Evolutionary conservation across 2,888 invertebrate species (phyloP), one percentile per base, ranked within the genome.

Genomic region (Sinelater perroti): DNA sequence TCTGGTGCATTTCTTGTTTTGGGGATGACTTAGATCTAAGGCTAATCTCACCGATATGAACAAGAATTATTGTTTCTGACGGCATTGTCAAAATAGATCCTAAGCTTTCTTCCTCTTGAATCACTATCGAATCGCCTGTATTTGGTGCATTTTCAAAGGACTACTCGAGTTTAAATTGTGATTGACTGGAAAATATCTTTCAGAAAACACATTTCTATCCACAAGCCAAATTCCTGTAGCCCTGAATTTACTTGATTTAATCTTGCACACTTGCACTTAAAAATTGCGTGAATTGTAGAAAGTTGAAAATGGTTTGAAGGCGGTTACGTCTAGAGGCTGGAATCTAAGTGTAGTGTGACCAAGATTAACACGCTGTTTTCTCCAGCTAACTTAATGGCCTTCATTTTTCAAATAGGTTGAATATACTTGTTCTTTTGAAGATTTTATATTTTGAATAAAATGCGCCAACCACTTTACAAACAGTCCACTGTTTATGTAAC

Each of bases 401-500:
- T 65, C 11, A 68, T 68, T 70, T 50, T 63, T 67, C 5, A 60
- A 60, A 36, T 71, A 67, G 6, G 67, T 68, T 21, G 67, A 59
- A 47, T 71, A 68, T 1, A 67, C 66, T 13, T 55, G 42, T 35
- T 67, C 56, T 44, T 35, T 36, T 28, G 50, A 61, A 21, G 64
- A 53, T 26, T 66, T 66, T n/a, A 65, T 64, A 49, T n/a, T 58
- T 54, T 63, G 74, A 74, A 77, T 75, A 74, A 79, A 70, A 59
- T 63, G 61, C 44, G 62, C 49, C 7, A 68, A 44, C 64, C 66
- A 68, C 44, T 49, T 57, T 5, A 50, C 45, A 56, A 69, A 67
- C 1, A 67, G 54, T 20, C 68, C 67, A n/a, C 58, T 38, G 33
- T 63, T 65, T 28, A 70, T 68, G 40, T 64, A 70, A 20, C 56